Evolutionary conservation across 1,140 invertebrate genomes (phyloP).

Genomic region (Eriocheir sinensis): DNA sequence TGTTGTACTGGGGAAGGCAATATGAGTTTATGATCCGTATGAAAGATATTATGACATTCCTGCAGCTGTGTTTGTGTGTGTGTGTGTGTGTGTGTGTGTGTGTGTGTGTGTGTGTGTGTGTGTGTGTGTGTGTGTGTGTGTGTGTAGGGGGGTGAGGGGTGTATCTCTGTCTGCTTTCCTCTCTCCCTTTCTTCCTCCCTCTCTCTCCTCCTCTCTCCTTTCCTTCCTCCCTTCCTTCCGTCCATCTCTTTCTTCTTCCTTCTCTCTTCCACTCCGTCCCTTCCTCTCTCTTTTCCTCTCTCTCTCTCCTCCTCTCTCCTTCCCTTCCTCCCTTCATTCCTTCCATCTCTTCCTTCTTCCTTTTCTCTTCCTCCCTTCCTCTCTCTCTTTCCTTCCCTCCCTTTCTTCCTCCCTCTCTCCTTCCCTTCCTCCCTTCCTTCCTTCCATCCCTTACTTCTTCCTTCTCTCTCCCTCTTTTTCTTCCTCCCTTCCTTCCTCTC

Average conservation of each 20-base stretch:
- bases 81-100: too few relatives aligned
- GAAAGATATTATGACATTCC: too few relatives aligned
- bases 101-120: too few relatives aligned
- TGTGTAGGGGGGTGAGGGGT: too few relatives aligned
- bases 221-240: background rate
- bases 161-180: too few relatives aligned
- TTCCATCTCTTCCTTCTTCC: background rate
- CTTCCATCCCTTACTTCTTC: background rate
- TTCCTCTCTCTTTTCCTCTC: slow-evolving; percentile 23
- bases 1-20: too few relatives aligned
- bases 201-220: too few relatives aligned
- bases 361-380: background rate
- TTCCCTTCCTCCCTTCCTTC: background rate
- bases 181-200: too few relatives aligned
- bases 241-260: slow-evolving; percentile 6
- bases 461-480: background rate
- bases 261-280: background rate
- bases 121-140: too few relatives aligned
- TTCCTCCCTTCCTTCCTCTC: background rate
- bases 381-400: background rate
- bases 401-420: background rate
- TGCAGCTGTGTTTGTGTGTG: too few relatives aligned
- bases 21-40: too few relatives aligned
- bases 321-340: background rate
- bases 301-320: background rate